Conservation (phyloP, 2,113 vertebrate species). For the Muscicapa adusta region DNA sequence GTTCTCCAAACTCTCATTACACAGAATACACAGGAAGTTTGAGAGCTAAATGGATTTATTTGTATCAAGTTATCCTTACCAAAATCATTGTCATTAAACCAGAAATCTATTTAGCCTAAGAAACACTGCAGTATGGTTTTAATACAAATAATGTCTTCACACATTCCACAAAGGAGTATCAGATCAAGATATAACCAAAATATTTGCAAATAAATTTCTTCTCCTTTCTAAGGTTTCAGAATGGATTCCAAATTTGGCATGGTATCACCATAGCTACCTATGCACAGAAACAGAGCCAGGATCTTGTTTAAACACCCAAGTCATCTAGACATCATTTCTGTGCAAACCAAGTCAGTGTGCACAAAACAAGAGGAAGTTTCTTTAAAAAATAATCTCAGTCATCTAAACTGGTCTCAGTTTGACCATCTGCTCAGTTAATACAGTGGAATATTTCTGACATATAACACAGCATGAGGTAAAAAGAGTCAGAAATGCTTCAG, state of each 20-base stretch:
- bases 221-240: not conserved
- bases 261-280: not conserved
- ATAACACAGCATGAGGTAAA: not conserved
- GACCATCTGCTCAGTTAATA: not conserved
- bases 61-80: not conserved
- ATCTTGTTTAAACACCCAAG: not conserved
- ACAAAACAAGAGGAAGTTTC: not conserved
- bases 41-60: not conserved
- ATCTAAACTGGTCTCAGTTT: not conserved
- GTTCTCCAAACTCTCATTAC: not conserved
- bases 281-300: not conserved
- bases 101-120: not conserved
- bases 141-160: not conserved
- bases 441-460: not conserved
- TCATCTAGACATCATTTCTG: not conserved
- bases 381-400: not conserved
- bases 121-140: not conserved
- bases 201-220: not conserved
- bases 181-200: not conserved
- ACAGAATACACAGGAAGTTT: not conserved
- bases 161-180: not conserved
- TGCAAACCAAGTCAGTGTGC: not conserved
- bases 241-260: not conserved
- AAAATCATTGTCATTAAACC: not conserved
- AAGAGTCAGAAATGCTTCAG: not conserved